Base-by-base conservation (phyloP, 1,140 invertebrate genomes). In the Pseudomyrmex flavicornis region DNA sequence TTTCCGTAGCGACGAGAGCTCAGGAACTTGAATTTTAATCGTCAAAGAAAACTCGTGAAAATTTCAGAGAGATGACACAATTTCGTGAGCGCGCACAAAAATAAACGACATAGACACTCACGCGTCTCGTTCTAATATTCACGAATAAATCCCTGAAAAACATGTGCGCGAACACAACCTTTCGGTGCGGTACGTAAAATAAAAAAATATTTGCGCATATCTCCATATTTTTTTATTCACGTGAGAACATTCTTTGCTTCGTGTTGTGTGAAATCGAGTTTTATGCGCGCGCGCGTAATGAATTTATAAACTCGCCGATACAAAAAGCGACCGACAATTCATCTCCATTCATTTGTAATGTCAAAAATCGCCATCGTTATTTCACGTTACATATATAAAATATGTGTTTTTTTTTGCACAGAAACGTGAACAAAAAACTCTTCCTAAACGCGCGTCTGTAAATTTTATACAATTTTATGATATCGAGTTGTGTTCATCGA, bases 71-170 rank as follows among this genome's bases (percentile, higher is more conserved):
- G 15, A 35, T 50, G 13, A 54, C 48, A 80, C 44, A n/a, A 70
- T 79, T 79, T 59, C 20, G 20, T 1, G 5, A 5, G 5, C 54
- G n/a, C 54, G 22, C 54, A 7, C 35, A 35, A 35, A 35, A 50
- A 79, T 70, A 61, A 59, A 61, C 50, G 44, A 56, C 12, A 44
- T 20, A 50, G 2, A 35, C 35, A 35, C 5, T 35, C 35, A 3
- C 35, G 46, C 58, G 58, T 72, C 59, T 35, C 8, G 8, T 59
- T 61, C n/a, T 61, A 72, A 72, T 61, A 61, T 80, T 80, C 69
- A n/a, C 69, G 46, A 70, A 59, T 70, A 59, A 79, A 69, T 69
- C 20, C 15, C 10, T 13, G 7, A 8, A 10, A 13, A 48, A 61
- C 52, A 52, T 26, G 17, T 22, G 48, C 20, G 17, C 17, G 61